Evolutionary conservation across 2,113 vertebrate genomes (phyloP).

Genomic region (Alces alces): DNA sequence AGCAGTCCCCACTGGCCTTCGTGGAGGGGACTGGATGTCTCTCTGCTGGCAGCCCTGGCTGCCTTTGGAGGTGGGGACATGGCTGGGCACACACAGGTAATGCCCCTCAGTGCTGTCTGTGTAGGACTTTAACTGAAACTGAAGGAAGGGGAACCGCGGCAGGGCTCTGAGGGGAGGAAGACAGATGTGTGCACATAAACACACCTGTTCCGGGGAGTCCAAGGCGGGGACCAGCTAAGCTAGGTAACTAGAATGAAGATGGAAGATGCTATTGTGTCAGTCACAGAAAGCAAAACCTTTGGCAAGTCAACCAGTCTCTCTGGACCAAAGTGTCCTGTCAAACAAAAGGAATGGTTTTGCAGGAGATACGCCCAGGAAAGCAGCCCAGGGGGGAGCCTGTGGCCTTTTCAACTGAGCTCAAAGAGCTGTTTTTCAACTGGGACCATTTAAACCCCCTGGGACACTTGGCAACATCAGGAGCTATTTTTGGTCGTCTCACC

Average conservation of each 20-base stretch:
- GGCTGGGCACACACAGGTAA: not conserved
- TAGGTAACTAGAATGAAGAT: not conserved
- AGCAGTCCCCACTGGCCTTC: not conserved
- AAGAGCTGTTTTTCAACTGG: not conserved
- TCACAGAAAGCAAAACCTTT: not conserved
- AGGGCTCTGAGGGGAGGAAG: not conserved
- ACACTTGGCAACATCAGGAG: not conserved
- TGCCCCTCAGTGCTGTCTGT: not conserved
- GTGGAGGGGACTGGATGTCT: not conserved
- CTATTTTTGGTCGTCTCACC: not conserved
- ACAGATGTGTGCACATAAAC: conserved; percentile 14
- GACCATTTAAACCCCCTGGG: not conserved
- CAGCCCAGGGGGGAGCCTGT: not conserved
- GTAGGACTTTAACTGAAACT: not conserved
- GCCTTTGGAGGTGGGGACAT: not conserved
- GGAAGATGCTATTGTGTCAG: not conserved
- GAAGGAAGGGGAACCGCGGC: not conserved
- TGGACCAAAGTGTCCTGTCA: not conserved
- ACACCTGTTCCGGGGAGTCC: not conserved
- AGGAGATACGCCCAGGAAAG: not conserved
- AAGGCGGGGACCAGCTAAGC: not conserved
- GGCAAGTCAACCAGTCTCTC: not conserved
- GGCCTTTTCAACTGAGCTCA: not conserved
- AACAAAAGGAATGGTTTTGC: not conserved
- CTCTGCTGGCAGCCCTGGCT: not conserved